A percentile compares a stretch with the other conserved stretches of the same genome.
These are phyloP conservation scores for Deroptyus accipitrinus DNA, from an alignment of 2,113 vertebrate species.

Conservation along the genomic window DNA sequence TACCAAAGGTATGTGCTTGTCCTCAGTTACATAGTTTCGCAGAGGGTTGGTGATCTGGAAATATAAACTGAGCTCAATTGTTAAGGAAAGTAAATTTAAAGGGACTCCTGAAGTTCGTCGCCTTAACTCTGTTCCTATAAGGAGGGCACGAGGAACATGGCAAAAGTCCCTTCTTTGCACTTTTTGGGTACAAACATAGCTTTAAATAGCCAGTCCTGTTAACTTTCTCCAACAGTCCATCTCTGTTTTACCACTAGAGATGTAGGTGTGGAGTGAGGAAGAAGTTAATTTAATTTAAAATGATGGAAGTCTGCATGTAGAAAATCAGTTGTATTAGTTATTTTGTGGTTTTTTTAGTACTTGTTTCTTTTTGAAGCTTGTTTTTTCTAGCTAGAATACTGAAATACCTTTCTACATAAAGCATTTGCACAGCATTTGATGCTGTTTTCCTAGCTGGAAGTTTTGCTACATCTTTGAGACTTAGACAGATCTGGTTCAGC, in stretches of 20 bases:
- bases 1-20: conserved; percentile 84
- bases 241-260: not conserved
- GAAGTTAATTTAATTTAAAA: not conserved
- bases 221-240: not conserved
- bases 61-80: not conserved
- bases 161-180: not conserved
- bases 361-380: not conserved
- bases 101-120: not conserved
- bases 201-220: not conserved
- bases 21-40: not conserved
- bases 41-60: not conserved
- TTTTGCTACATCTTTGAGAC: not conserved
- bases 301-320: not conserved
- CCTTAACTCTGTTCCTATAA: not conserved
- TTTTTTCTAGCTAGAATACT: not conserved
- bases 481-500: conserved; percentile 50
- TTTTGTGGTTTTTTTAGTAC: not conserved
- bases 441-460: not conserved
- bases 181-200: not conserved
- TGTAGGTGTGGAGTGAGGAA: not conserved
- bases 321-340: not conserved
- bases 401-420: not conserved
- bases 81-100: not conserved
- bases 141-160: not conserved
- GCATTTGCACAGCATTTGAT: not conserved